phyloP scores from a whole-genome alignment of 1,140 invertebrate species.

The Oncopodura yosiiana region DNA sequence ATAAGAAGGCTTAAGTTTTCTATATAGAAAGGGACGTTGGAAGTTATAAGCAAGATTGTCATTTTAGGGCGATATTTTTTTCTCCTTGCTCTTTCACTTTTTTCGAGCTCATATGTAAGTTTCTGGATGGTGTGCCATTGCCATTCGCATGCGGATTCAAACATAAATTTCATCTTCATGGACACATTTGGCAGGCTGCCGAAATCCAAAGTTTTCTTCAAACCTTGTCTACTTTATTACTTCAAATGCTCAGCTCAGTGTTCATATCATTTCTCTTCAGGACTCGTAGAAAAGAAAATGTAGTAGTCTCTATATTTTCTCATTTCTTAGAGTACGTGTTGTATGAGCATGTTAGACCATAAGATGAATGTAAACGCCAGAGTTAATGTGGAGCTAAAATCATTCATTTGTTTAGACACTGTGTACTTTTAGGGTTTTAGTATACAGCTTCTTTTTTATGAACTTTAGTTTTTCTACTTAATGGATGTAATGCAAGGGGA shows the following conservation, averaged over 20 bases:
- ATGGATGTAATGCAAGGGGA: too few relatives aligned
- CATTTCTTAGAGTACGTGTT: conserved; percentile 1
- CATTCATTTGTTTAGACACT: too few relatives aligned
- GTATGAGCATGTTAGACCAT: too few relatives aligned
- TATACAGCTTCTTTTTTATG: too few relatives aligned
- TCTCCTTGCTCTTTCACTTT: conserved; percentile 10
- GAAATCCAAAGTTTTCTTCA: conserved; percentile 26
- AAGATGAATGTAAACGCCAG: too few relatives aligned
- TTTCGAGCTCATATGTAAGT: too few relatives aligned
- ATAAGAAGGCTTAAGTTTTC: too few relatives aligned
- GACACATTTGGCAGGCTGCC: conserved; percentile 29
- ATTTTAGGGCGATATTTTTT: conserved; percentile 26
- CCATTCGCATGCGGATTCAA: conserved; percentile 27
- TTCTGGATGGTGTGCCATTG: neutral
- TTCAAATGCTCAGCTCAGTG: conserved; percentile 16
- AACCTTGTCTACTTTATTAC: conserved; percentile 23
- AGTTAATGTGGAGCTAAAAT: too few relatives aligned
- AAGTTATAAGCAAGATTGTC: conserved; percentile 19
- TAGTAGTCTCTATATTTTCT: conserved; percentile 2
- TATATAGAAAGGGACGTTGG: conserved; percentile 4
- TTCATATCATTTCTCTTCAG: conserved; percentile 4
- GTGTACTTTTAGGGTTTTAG: too few relatives aligned
- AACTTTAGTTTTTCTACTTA: too few relatives aligned
- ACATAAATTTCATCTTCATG: conserved; percentile 31
- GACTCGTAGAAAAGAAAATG: conserved; percentile 1